Evolutionary conservation across 2,113 vertebrate species (phyloP).

Genomic region (Trachemys scripta): DNA sequence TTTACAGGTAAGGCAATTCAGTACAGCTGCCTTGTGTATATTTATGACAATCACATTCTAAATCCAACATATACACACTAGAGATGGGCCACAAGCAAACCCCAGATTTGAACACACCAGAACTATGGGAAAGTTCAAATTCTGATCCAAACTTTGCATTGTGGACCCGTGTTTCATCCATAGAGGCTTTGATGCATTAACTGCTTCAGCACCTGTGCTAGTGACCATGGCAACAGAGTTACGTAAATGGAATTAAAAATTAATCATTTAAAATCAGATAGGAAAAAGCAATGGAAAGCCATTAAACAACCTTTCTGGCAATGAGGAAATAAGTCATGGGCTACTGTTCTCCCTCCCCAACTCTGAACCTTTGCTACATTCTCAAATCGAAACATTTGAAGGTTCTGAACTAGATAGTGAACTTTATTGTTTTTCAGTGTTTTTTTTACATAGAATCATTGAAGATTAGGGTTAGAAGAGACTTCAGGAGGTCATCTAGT

Average conservation of each 20-base stretch:
- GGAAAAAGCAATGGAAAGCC: background rate
- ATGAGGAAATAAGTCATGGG: background rate
- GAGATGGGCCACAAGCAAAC: rapidly evolving
- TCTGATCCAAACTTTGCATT: background rate
- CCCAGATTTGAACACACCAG: background rate
- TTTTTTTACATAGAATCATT: background rate
- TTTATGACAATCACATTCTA: background rate
- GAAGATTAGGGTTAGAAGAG: too few relatives aligned
- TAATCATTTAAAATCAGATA: background rate
- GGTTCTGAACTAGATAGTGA: background rate
- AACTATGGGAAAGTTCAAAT: background rate
- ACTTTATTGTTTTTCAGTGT: background rate
- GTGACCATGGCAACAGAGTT: background rate
- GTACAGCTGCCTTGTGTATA: too few relatives aligned
- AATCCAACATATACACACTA: background rate
- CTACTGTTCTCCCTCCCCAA: background rate
- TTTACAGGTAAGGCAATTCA: too few relatives aligned
- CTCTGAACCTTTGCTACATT: background rate
- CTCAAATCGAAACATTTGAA: background rate
- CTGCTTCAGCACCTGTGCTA: background rate
- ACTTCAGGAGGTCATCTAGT: too few relatives aligned
- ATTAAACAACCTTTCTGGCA: background rate
- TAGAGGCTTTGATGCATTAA: background rate
- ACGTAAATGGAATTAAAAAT: background rate
- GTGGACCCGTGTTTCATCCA: rapidly evolving